Base-by-base conservation (phyloP, 1,140 invertebrate species). In the Oryzaephilus surinamensis region DNA sequence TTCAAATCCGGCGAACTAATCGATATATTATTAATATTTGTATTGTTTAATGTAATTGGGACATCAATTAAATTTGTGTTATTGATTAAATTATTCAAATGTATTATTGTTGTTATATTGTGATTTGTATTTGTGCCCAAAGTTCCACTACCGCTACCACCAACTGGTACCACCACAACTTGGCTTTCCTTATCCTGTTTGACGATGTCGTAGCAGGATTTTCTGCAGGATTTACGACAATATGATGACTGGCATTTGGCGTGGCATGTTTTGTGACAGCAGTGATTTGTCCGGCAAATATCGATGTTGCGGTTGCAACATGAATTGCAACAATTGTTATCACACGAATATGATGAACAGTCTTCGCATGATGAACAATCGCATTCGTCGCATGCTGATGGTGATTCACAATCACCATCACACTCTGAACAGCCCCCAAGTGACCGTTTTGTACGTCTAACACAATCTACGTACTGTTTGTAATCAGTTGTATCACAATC, bases 61-160 rank as follows among this genome's bases (percentile, higher is more conserved):
- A 61, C 31, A 38, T 59, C 54, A n/a, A 61, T 43, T 2, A 57
- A 7, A 32, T 61, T 58, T 0, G 58, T 59, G 27, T 53, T 56
- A 27, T 61, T 61, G 12, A 61, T 51, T 6, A 50, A 32, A 32
- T 58, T 61, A 11, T 59, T 54, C 23, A 61, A 38, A 38, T 58
- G 51, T 2, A 61, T 61, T 1, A 61, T 44, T 3, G 57, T 61
- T 0, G 57, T 61, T 10, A 59, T 57, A 37, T 60, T 60, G 19
- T 48, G 57, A 7, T 31, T 33, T 0, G 15, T 13, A 8, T 23
- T 36, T 2, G 12, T 13, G 12, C n/a, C 35, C 11, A n/a, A n/a
- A n/a, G n/a, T n/a, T n/a, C n/a, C n/a, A n/a, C n/a, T n/a, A n/a
- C n/a, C n/a, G n/a, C n/a, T n/a, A n/a, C n/a, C n/a, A n/a, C n/a